Evolutionary conservation across 1,140 invertebrate species (phyloP).

Genomic region (Pseudomyrmex cubaensis): DNA sequence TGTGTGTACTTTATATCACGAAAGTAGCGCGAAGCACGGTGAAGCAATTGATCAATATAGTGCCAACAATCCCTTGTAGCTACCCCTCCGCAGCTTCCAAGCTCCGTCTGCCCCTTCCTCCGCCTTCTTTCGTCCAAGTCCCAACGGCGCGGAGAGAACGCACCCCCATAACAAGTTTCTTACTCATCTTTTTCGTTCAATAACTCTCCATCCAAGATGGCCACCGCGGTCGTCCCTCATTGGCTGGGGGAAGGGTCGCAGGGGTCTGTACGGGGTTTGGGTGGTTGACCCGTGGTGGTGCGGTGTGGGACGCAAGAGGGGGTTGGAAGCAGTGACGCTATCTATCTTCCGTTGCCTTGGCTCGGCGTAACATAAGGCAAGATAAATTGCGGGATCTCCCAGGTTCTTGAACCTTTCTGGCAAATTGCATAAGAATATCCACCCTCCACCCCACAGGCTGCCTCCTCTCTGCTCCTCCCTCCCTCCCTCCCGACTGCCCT

Average conservation of each 20-base stretch:
- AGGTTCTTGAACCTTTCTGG: slow-evolving; percentile 86
- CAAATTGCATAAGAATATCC: slow-evolving; percentile 87
- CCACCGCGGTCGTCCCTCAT: slow-evolving; percentile 86
- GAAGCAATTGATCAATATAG: slow-evolving; percentile 86
- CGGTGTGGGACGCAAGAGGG: slow-evolving; percentile 63
- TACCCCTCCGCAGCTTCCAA: slow-evolving; percentile 70
- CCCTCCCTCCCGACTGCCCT: slow-evolving; percentile 69
- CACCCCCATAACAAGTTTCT: slow-evolving; percentile 86
- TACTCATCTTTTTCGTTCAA: slow-evolving; percentile 86
- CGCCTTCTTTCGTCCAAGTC: slow-evolving; percentile 63
- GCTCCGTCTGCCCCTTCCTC: slow-evolving; percentile 60
- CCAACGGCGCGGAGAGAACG: slow-evolving; percentile 80
- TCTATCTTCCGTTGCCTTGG: slow-evolving; percentile 86
- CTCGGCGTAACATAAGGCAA: slow-evolving; percentile 86
- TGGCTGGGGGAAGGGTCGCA: slow-evolving; percentile 84
- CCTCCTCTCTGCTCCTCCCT: slow-evolving; percentile 67
- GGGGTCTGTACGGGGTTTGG: slow-evolving; percentile 76
- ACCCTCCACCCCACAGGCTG: slow-evolving; percentile 76
- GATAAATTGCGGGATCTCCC: slow-evolving; percentile 86
- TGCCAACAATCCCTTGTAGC: slow-evolving; percentile 81
- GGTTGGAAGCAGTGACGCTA: slow-evolving; percentile 85
- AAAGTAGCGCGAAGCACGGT: slow-evolving; percentile 85
- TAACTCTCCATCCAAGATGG: slow-evolving; percentile 86
- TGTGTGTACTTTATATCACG: slow-evolving; percentile 79
- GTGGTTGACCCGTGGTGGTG: slow-evolving; percentile 73